These are phyloP conservation scores for Patella caerulea DNA, from an alignment of 2,888 invertebrate species.

Conservation along the genomic window DNA sequence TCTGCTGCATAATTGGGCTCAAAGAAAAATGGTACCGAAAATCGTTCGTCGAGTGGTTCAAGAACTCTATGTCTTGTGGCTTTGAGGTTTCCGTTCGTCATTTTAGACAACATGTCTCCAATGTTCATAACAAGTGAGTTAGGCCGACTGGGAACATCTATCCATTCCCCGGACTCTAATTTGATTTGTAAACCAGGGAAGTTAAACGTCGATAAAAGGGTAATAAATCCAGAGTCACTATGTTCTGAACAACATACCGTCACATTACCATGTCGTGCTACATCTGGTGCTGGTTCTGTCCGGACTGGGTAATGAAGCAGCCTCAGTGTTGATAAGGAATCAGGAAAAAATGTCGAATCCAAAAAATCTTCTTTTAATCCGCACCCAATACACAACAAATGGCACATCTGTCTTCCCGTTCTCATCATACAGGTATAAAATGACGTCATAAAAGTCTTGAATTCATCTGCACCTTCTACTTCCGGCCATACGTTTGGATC, in stretches of 20 bases:
- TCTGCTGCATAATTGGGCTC: constrained; percentile 51
- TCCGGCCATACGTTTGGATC: constrained; percentile 55
- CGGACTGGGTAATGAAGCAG: constrained; percentile 55
- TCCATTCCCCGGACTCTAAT: constrained; percentile 45
- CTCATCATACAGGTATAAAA: constrained; percentile 40
- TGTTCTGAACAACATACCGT: constrained; percentile 48
- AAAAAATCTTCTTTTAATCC: constrained; percentile 50
- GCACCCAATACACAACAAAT: constrained; percentile 46
- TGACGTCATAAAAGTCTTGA: constrained; percentile 40
- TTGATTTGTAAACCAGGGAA: constrained; percentile 50
- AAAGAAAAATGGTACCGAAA: constrained; percentile 56
- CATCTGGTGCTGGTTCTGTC: constrained; percentile 39
- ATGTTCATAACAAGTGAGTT: constrained; percentile 55
- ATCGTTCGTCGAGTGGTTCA: constrained; percentile 49
- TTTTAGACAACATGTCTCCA: constrained; percentile 50
- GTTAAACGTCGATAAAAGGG: constrained; percentile 47
- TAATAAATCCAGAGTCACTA: constrained; percentile 52
- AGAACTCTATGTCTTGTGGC: constrained; percentile 54
- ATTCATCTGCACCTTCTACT: constrained; percentile 38
- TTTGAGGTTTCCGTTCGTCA: constrained; percentile 52
- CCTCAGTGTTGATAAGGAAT: constrained; percentile 50
- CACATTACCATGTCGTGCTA: constrained; percentile 44
- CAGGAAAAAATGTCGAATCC: constrained; percentile 45
- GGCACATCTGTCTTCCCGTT: constrained; percentile 43
- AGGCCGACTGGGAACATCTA: constrained; percentile 43